phyloP scores from a whole-genome alignment of 1,140 invertebrate species.

The Bombus ignitus region DNA sequence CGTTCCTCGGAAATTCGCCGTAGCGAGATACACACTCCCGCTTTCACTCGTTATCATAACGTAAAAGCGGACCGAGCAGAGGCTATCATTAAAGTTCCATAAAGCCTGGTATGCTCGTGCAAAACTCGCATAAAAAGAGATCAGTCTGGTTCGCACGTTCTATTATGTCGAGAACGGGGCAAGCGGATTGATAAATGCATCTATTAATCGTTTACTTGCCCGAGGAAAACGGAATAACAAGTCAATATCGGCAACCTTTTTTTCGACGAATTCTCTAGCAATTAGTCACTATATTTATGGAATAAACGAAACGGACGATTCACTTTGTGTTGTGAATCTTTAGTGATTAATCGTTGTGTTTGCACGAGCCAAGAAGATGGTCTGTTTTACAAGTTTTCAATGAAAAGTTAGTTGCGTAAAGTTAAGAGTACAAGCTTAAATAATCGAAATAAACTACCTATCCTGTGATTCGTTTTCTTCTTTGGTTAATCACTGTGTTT shows the following conservation, averaged over 20 bases:
- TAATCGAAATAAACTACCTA: neutral
- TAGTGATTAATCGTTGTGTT: neutral
- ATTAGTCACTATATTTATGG: neutral
- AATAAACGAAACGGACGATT: neutral
- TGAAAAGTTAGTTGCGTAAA: neutral
- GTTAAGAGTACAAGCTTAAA: neutral
- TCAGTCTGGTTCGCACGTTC: slow-evolving; percentile 48
- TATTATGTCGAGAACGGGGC: slow-evolving; percentile 13
- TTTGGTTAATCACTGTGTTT: neutral
- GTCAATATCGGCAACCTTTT: no score
- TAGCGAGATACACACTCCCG: neutral
- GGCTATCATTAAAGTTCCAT: slow-evolving; percentile 60
- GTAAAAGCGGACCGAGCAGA: slow-evolving; percentile 34
- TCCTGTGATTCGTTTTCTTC: neutral
- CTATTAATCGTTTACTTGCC: slow-evolving; percentile 1
- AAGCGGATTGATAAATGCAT: slow-evolving; percentile 1
- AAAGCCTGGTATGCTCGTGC: slow-evolving; percentile 39
- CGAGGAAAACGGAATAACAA: neutral
- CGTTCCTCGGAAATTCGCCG: slow-evolving; percentile 35
- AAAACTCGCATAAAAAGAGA: slow-evolving; percentile 44
- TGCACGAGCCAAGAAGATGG: neutral
- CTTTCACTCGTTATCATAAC: slow-evolving; percentile 59
- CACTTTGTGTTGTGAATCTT: neutral
- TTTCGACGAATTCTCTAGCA: neutral
- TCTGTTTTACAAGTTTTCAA: neutral